These are phyloP conservation scores for Maniola jurtina DNA, from an alignment of 1,140 invertebrate genomes.

Conservation along the genomic window DNA sequence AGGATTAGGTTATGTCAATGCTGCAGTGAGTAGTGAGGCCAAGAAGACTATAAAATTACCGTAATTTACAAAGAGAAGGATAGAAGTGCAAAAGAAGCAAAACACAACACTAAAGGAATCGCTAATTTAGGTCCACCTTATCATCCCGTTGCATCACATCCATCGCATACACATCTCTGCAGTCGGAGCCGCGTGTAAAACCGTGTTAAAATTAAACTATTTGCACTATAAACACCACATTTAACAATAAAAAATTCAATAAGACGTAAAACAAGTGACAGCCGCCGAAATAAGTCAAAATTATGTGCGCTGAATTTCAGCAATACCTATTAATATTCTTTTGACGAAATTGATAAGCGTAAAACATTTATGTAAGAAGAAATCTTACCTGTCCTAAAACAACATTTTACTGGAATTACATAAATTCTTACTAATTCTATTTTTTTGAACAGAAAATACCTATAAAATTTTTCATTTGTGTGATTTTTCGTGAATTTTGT, in stretches of 20 bases:
- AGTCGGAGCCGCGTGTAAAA: constrained; percentile 63
- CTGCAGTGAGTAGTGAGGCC: neutral
- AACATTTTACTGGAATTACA: constrained; percentile 52
- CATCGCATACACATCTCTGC: constrained; percentile 59
- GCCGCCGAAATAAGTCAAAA: constrained; percentile 63
- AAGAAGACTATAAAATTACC: neutral
- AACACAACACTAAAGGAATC: constrained; percentile 42
- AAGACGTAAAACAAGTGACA: constrained; percentile 77
- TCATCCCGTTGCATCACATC: constrained; percentile 75
- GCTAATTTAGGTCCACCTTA: constrained; percentile 60
- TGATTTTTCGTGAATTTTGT: constrained; percentile 41
- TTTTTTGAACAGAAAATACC: constrained; percentile 53
- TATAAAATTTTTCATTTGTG: constrained; percentile 60
- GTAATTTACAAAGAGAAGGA: constrained; percentile 1
- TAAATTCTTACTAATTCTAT: constrained; percentile 37
- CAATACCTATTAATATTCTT: constrained; percentile 17
- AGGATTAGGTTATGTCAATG: constrained; percentile 20
- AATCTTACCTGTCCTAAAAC: constrained; percentile 61
- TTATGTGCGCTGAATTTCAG: constrained; percentile 51
- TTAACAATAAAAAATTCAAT: constrained; percentile 46
- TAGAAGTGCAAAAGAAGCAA: constrained; percentile 31
- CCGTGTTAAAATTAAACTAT: constrained; percentile 41
- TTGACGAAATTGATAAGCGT: constrained; percentile 4
- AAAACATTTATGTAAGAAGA: constrained; percentile 12
- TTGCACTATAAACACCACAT: constrained; percentile 38